phyloP scores from a whole-genome alignment of 1,140 invertebrate species.

The Drosophila cardini region DNA sequence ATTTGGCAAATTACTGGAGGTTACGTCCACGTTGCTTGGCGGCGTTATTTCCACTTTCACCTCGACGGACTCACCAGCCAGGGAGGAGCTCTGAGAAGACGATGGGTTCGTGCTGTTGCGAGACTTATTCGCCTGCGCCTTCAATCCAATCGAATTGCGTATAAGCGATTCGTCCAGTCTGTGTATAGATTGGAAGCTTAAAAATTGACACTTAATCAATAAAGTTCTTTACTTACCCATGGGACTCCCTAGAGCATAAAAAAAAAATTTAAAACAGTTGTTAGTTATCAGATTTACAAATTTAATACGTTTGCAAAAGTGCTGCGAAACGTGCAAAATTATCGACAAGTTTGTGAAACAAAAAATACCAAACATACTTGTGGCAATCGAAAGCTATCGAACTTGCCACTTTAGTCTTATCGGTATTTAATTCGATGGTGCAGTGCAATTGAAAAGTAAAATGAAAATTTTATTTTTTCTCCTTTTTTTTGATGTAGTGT shows the following conservation, averaged over 20 bases:
- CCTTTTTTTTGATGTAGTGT: too few relatives aligned
- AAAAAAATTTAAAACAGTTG: neutral
- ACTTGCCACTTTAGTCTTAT: too few relatives aligned
- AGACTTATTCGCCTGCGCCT: conserved; percentile 79
- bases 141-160: conserved; percentile 75
- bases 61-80: conserved; percentile 81
- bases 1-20: conserved; percentile 71
- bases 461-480: too few relatives aligned
- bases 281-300: neutral
- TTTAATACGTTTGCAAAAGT: too few relatives aligned
- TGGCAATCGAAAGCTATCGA: too few relatives aligned
- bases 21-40: conserved; percentile 69
- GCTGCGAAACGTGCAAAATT: too few relatives aligned
- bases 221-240: conserved; percentile 67
- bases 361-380: too few relatives aligned
- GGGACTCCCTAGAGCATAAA: conserved; percentile 61
- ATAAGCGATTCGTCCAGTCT: conserved; percentile 87
- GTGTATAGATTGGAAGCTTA: neutral
- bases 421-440: too few relatives aligned
- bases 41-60: conserved; percentile 84
- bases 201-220: neutral
- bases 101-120: conserved; percentile 82
- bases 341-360: too few relatives aligned
- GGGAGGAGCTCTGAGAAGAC: conserved; percentile 82
- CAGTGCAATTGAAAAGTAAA: too few relatives aligned